Conservation (phyloP, 2,113 vertebrate genomes). For the Proterorhinus semilunaris region DNA sequence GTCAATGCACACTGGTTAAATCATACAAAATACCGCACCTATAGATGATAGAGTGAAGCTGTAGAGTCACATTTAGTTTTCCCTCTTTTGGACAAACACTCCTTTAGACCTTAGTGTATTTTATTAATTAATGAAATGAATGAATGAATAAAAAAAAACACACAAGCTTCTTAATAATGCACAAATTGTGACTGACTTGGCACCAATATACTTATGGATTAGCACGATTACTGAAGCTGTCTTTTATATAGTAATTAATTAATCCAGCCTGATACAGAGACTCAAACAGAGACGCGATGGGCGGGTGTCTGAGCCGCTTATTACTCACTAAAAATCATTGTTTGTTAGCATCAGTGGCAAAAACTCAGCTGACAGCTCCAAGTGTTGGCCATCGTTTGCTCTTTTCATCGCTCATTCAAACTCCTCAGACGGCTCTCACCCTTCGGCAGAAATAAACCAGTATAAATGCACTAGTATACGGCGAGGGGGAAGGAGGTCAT, state of each 20-base stretch:
- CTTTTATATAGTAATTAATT: neutral
- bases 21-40: neutral
- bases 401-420: neutral
- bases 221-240: neutral
- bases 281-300: constrained; percentile 16
- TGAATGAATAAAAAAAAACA: no score
- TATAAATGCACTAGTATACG: neutral
- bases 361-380: constrained; percentile 8
- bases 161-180: no score
- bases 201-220: no score
- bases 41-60: no score
- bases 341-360: constrained; percentile 6
- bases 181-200: no score
- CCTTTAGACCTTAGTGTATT: no score
- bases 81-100: no score
- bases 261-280: neutral
- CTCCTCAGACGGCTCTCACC: neutral
- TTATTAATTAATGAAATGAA: no score
- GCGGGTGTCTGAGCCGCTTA: constrained; percentile 1
- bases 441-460: neutral
- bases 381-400: constrained; percentile 7
- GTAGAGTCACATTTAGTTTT: no score
- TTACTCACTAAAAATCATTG: constrained; percentile 14
- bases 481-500: neutral
- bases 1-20: neutral